These are phyloP conservation scores for Ophthalmotilapia sp. DNA, from an alignment of 2,113 vertebrate genomes.

Conservation along the genomic window DNA sequence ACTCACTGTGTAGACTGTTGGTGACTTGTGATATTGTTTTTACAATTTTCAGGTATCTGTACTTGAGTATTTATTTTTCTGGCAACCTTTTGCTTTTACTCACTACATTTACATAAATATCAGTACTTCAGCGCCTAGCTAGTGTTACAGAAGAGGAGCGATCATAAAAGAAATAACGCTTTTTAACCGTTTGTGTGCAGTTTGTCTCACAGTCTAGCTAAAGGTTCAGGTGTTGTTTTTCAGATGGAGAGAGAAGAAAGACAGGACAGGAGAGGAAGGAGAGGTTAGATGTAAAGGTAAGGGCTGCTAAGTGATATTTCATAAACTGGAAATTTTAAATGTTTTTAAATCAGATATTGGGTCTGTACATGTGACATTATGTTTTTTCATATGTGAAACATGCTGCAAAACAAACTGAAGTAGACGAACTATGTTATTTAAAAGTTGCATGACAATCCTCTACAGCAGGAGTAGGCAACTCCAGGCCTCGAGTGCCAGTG, in stretches of 20 bases:
- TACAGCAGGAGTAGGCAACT: background rate
- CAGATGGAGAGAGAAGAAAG: background rate
- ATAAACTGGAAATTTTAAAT: background rate
- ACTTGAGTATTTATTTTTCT: background rate
- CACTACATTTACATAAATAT: background rate
- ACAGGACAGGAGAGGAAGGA: background rate
- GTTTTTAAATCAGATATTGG: background rate
- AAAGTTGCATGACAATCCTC: background rate
- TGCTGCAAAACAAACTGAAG: background rate
- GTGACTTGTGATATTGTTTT: background rate
- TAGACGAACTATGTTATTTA: background rate
- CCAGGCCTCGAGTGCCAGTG: no score
- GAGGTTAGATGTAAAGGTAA: background rate
- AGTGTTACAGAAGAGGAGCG: background rate
- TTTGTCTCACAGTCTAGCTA: background rate
- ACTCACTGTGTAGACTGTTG: background rate
- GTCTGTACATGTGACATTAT: background rate
- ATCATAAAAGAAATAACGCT: background rate
- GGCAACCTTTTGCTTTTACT: background rate
- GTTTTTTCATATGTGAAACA: background rate
- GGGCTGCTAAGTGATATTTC: background rate
- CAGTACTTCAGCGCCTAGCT: background rate
- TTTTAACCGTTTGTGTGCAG: background rate
- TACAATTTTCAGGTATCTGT: background rate
- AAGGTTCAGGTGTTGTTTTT: background rate